Conservation (phyloP, 2,113 vertebrate species). For the Pseudorectes ferrugineus region DNA sequence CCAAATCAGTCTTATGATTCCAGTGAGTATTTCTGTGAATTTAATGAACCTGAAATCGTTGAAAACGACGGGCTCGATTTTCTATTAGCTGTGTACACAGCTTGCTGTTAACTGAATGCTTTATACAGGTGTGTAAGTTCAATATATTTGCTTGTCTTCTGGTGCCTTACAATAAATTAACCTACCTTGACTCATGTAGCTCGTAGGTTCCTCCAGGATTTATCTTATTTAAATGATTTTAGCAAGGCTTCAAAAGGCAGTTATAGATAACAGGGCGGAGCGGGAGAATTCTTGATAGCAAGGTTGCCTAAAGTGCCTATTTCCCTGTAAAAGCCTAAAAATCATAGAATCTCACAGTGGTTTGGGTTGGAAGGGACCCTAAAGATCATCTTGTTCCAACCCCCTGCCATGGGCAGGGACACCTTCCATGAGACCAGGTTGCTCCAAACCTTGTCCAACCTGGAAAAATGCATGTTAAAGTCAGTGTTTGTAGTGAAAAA, state of each 20-base stretch:
- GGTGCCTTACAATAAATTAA: not conserved
- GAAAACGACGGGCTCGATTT: rapidly evolving
- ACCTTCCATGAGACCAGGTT: not conserved
- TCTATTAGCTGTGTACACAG: not conserved
- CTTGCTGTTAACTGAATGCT: not conserved
- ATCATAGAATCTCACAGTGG: not conserved
- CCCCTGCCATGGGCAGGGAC: not conserved
- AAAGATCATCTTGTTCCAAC: not conserved
- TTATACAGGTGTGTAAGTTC: not conserved
- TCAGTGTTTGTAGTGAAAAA: not conserved
- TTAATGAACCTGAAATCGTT: not conserved
- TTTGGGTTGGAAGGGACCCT: not conserved
- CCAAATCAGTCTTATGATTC: not conserved
- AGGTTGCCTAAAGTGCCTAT: not conserved
- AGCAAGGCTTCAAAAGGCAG: not conserved
- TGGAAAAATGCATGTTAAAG: not conserved
- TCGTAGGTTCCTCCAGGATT: not conserved
- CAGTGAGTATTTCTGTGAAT: not conserved
- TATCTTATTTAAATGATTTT: not conserved
- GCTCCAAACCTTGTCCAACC: not conserved
- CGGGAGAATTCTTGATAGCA: not conserved
- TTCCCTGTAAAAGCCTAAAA: not conserved
- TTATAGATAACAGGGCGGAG: not conserved
- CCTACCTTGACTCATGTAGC: not conserved
- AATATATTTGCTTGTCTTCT: not conserved